Percentiles rank a stretch among this genome's conserved stretches.
Conservation (phyloP, 2,888 invertebrate genomes). For the Brenthis daphne region DNA sequence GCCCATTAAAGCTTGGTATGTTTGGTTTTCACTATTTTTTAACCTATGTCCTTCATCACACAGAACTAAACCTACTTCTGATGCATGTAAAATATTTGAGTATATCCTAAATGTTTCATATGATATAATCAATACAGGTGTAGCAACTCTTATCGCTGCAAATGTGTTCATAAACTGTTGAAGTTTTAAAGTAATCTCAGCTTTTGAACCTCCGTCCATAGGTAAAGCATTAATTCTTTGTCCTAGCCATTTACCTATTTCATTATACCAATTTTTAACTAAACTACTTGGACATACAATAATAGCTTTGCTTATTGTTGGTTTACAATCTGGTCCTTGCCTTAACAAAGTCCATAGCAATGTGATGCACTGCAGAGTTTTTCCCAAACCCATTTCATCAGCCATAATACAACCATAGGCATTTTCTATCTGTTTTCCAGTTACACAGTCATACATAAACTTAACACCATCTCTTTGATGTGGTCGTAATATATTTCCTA, state of each 20-base stretch:
- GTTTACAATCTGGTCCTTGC: slow-evolving; percentile 95
- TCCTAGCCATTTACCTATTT: slow-evolving; percentile 97
- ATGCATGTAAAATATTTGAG: slow-evolving; percentile 92
- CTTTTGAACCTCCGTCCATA: slow-evolving; percentile 94
- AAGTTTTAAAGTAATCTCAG: slow-evolving; percentile 90
- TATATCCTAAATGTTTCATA: slow-evolving; percentile 99
- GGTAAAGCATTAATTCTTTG: slow-evolving; percentile 90
- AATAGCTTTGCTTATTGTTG: slow-evolving; percentile 94
- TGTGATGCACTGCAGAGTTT: slow-evolving; percentile 98
- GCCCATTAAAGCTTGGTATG: slow-evolving; percentile 96
- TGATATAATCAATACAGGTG: slow-evolving; percentile 97
- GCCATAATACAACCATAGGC: slow-evolving; percentile 99
- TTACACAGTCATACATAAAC: slow-evolving; percentile 99
- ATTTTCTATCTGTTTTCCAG: slow-evolving; percentile 92
- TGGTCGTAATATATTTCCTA: slow-evolving; percentile 94
- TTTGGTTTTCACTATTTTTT: slow-evolving; percentile 99
- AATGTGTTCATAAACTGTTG: slow-evolving; percentile 92
- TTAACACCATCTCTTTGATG: slow-evolving; percentile 99
- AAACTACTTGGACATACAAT: slow-evolving; percentile 98
- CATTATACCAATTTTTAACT: slow-evolving; percentile 99
- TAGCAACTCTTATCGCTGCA: slow-evolving; percentile 88
- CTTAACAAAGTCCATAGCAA: slow-evolving; percentile 96
- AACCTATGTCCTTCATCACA: slow-evolving; percentile 99
- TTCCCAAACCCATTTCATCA: slow-evolving; percentile 99
- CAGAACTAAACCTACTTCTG: slow-evolving; percentile 97